Base-by-base conservation (phyloP, 2,797 vertebrate genomes). In the Graptemys geographica region DNA sequence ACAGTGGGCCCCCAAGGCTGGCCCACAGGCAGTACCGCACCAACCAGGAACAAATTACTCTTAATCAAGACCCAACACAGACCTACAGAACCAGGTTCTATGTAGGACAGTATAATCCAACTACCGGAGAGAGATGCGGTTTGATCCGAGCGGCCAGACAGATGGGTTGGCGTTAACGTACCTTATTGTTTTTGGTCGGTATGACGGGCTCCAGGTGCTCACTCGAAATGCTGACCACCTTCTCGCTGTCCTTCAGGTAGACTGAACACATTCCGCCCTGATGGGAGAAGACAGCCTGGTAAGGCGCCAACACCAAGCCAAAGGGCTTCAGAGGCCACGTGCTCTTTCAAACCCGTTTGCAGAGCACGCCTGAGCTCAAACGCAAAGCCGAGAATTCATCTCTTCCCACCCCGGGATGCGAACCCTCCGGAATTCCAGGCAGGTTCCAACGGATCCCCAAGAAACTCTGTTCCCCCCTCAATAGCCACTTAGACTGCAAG, bases 231-330 rank as follows among this genome's bases (percentile, higher is more conserved):
- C 99, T 99, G 84, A 99, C 99, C 5, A 99, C 99, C 94, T 99
- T 99, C 94, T 99, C 99, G 0, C 99, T 99, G 95, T 99, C 99
- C 96, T 99, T 99, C 94, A 99, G 98, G 95, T 99, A 99, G 74
- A 99, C 99, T 0, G 99, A 99, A 82, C 99, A 99, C 98, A 99
- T 99, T 23, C 99, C 99, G 0, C 99, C 99, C 99, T 99, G 47
- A 6, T 1, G 7, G 18, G 49, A 81, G 11, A 28, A 2, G 93
- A 8, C 7, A 44, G 47, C 7, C 8, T 16, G 41, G 31, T 83
- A 16, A 44, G 57, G 8, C 9, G 2, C 49, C 49, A 5, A 13
- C 33, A 31, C 56, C 44, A 62, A 47, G 25, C 10, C 23, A 31
- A 53, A 44, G 18, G 52, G 31, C 31, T n/a, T 65, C 13, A 8